phyloP scores from a whole-genome alignment of 37 sponge, comb jelly and placozoan species.

The Eunapius fragilis region DNA sequence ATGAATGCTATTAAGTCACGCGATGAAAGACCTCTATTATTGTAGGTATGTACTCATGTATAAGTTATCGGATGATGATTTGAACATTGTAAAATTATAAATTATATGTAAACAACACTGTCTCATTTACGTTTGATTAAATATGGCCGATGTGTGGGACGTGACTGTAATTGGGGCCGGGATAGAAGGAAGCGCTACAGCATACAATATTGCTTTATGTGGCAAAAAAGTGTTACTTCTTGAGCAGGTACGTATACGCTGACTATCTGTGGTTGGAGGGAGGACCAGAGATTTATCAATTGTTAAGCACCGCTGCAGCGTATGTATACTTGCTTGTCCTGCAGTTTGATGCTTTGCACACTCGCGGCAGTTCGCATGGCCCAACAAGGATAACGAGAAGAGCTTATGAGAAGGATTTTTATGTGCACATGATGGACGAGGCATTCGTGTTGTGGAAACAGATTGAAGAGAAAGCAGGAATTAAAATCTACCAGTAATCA shows the following conservation, averaged over 20 bases:
- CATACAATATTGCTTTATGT: constrained; percentile 45
- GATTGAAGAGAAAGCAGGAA: constrained; percentile 68
- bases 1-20: no score
- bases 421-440: constrained; percentile 79
- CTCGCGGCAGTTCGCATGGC: constrained; percentile 92
- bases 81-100: no score
- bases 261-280: neutral
- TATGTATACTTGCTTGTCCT: neutral
- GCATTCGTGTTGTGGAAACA: constrained; percentile 76
- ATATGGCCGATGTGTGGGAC: constrained; percentile 16
- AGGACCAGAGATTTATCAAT: neutral
- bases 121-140: neutral
- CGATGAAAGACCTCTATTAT: no score
- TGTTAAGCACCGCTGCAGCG: neutral
- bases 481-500: constrained; percentile 52
- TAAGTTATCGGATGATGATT: no score
- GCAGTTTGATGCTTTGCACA: constrained; percentile 81
- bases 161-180: constrained; percentile 87
- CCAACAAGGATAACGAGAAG: constrained; percentile 72
- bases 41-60: no score
- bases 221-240: constrained; percentile 63
- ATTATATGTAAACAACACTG: no score
- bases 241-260: constrained; percentile 63
- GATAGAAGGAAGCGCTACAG: constrained; percentile 83
- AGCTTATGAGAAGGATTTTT: constrained; percentile 55